phyloP scores from a whole-genome alignment of 2,888 invertebrate species.

The Gymnoscelis rufifasciata region DNA sequence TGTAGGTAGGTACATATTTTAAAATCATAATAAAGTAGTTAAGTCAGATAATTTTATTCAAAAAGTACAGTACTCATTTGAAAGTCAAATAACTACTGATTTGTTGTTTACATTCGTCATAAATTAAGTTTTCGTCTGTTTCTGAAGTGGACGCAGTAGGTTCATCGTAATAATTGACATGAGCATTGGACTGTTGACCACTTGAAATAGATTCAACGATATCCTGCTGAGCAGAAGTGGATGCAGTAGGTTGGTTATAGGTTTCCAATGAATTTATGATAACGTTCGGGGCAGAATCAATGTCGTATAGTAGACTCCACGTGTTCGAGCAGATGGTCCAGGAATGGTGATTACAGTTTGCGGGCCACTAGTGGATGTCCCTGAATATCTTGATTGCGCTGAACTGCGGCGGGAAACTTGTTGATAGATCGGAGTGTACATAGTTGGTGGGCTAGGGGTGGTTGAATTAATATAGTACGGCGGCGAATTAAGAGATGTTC shows the following conservation, averaged over 20 bases:
- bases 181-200: constrained; percentile 3
- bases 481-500: neutral
- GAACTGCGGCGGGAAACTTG: neutral
- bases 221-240: neutral
- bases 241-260: neutral
- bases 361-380: neutral
- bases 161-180: constrained; percentile 6
- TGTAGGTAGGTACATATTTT: too few species aligned
- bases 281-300: neutral
- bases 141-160: constrained; percentile 7
- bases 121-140: constrained; percentile 7
- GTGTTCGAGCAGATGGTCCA: neutral
- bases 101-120: constrained; percentile 6
- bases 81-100: constrained; percentile 6
- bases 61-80: constrained; percentile 6
- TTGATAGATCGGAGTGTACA: neutral
- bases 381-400: neutral
- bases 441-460: neutral
- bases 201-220: neutral
- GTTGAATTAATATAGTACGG: neutral
- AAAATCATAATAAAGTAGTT: constrained; percentile 7
- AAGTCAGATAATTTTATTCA: constrained; percentile 6
- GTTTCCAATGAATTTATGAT: neutral
- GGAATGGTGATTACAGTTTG: neutral
- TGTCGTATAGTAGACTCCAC: neutral